These are phyloP conservation scores for Pristiophorus japonicus DNA, from an alignment of 2,113 vertebrate species.

Conservation along the genomic window DNA sequence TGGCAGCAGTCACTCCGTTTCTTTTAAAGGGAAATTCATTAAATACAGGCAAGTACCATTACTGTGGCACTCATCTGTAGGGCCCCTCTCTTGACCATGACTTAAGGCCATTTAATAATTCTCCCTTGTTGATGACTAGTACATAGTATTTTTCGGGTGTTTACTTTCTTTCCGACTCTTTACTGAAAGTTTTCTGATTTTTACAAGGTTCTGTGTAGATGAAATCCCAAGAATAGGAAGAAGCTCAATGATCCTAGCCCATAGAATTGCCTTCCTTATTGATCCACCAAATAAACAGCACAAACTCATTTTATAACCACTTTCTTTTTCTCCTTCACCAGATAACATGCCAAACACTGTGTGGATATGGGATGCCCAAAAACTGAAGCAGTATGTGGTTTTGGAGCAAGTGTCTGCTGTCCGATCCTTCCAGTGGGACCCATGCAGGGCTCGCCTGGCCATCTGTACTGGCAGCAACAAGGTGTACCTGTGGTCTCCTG, in stretches of 20 bases:
- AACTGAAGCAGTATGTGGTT: slow-evolving; percentile 68
- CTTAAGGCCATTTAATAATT: background rate
- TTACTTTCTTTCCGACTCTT: background rate
- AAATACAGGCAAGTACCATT: background rate
- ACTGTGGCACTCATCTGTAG: background rate
- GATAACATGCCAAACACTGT: slow-evolving; percentile 75
- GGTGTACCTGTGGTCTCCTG: slow-evolving; percentile 82
- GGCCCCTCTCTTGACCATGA: background rate
- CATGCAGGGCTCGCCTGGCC: slow-evolving; percentile 68
- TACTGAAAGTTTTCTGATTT: background rate
- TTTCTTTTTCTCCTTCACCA: slow-evolving; percentile 44
- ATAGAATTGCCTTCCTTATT: background rate
- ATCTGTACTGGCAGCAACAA: slow-evolving; percentile 73
- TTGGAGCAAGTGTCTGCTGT: slow-evolving; percentile 73
- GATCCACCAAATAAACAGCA: background rate
- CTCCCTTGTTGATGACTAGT: background rate
- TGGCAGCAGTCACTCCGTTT: background rate
- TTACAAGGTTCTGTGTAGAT: background rate
- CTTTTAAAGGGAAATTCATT: background rate
- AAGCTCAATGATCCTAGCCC: background rate
- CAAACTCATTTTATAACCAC: background rate
- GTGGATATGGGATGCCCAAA: slow-evolving; percentile 89
- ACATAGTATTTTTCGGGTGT: background rate
- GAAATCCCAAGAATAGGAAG: background rate
- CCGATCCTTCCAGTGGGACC: slow-evolving; percentile 84